These are phyloP conservation scores for Aspidoscelis tigris DNA, from an alignment of 2,113 vertebrate species.

Conservation along the genomic window DNA sequence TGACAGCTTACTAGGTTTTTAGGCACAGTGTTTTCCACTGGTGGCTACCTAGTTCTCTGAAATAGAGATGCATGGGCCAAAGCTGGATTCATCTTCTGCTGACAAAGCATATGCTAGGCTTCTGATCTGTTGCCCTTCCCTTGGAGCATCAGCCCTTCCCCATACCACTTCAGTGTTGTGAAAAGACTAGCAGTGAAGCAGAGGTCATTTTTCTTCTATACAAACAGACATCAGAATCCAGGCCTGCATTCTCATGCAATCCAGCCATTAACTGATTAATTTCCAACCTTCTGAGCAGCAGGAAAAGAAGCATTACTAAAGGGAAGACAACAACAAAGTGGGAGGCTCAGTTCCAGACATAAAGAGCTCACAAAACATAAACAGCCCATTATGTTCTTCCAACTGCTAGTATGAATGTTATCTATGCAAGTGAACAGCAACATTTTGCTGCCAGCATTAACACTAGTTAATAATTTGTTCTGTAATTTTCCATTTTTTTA, in stretches of 20 bases:
- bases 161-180: neutral
- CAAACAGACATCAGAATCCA: neutral
- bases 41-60: neutral
- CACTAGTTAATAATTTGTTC: neutral
- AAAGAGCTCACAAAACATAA: conserved; percentile 1
- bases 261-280: neutral
- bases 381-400: neutral
- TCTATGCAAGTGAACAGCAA: conserved; percentile 13
- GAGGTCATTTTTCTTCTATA: neutral
- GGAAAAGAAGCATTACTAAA: neutral
- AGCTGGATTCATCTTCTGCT: neutral
- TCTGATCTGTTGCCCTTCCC: neutral
- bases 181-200: neutral
- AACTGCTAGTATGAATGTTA: neutral
- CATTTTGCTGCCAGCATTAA: conserved; percentile 15
- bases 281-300: neutral
- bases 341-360: neutral
- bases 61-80: neutral
- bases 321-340: neutral
- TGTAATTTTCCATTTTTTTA: neutral
- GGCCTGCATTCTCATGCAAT: neutral
- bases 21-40: neutral
- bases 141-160: too few species aligned
- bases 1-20: neutral
- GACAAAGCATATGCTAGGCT: neutral